These are phyloP conservation scores for Drosophila sturtevanti DNA, from an alignment of 1,140 invertebrate species.

Conservation along the genomic window DNA sequence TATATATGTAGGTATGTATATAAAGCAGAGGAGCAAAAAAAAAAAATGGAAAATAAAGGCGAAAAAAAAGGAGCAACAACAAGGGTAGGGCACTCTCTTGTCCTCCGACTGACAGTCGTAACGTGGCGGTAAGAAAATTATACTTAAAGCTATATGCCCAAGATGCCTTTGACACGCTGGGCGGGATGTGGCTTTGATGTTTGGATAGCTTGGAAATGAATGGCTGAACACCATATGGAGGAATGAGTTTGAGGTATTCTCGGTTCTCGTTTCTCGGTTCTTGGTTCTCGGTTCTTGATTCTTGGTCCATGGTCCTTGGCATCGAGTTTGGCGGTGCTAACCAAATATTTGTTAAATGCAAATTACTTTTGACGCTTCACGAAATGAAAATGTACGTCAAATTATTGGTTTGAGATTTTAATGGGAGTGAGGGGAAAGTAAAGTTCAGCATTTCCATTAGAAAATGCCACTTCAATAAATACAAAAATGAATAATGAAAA, in stretches of 20 bases:
- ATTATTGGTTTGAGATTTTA: conserved; percentile 55
- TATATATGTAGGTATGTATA: too few relatives aligned
- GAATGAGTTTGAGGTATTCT: not conserved
- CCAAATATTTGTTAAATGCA: conserved; percentile 77
- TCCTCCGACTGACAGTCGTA: conserved; percentile 40
- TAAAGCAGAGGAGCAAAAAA: too few relatives aligned
- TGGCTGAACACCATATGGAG: not conserved
- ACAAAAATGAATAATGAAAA: not conserved
- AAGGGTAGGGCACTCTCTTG: not conserved
- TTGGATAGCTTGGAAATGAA: conserved; percentile 25
- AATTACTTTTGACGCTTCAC: conserved; percentile 76
- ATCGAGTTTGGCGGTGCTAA: conserved; percentile 14
- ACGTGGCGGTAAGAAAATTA: conserved; percentile 49
- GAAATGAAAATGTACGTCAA: conserved; percentile 62
- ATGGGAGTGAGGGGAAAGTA: too few relatives aligned
- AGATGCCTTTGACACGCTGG: conserved; percentile 74
- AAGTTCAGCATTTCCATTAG: too few relatives aligned
- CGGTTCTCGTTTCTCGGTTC: not conserved
- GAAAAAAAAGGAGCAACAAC: conserved; percentile 2
- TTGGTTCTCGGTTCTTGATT: not conserved
- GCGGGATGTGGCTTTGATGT: conserved; percentile 65
- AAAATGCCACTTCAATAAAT: not conserved
- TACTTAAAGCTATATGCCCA: conserved; percentile 71
- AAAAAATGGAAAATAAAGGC: not conserved
- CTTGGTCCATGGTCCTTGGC: not conserved